Evolutionary conservation across 2,797 vertebrate genomes (phyloP), one percentile per base, ranked within the genome.

Genomic region (Sebastolobus altivelis): DNA sequence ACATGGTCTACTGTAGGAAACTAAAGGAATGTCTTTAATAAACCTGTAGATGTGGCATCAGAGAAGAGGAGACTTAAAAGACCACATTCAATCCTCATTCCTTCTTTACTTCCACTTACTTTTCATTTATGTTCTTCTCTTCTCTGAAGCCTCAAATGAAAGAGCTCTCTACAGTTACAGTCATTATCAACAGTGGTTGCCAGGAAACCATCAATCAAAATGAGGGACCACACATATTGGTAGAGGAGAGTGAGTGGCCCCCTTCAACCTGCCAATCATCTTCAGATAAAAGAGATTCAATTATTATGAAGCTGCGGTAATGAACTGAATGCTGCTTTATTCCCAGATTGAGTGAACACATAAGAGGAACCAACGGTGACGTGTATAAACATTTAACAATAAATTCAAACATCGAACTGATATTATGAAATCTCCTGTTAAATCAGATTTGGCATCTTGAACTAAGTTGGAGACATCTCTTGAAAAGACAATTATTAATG

Each of bases 81-180:
- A 33, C 16, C 25, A 33, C 0, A 54, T 22, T 22, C 29, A 1
- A 16, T 49, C 16, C 46, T 5, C 31, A 4, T 8, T 49, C 8
- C n/a, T 6, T 66, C n/a, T 16, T 11, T 4, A 31, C n/a, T 54
- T 10, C 18, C 8, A 11, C 49, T 82, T 12, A 16, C 56, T 22
- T 31, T 65, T 63, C 40, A 75, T 60, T 61, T 40, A 7, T 3
- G n/a, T 16, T 49, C 58, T 46, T 58, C 40, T 49, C n/a, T 31
- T n/a, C 22, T 65, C 40, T 63, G 55, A 66, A 66, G 70, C 65
- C 67, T 75, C 25, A 8, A 49, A 4, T 58, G 4, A 56, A 75
- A 22, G 6, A 56, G 27, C 10, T 60, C 62, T 56, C 31, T 55
- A 6, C 72, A 59, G 43, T 63, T 4, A 8, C 56, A 5, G 0